Conservation (phyloP, 2,113 vertebrate species). For the Hemiscyllium ocellatum region DNA sequence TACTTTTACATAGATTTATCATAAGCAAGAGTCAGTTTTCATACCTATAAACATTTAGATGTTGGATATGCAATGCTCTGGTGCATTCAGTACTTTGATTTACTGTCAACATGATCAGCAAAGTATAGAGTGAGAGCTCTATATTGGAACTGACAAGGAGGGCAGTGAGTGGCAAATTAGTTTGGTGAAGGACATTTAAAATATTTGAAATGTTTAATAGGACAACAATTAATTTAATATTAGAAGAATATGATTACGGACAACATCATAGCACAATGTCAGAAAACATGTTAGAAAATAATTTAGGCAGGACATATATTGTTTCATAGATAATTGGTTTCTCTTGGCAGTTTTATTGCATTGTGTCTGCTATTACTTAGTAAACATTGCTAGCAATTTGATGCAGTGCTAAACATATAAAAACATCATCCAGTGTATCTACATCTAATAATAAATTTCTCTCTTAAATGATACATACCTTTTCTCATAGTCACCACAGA, state of each 20-base stretch:
- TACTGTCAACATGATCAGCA: neutral
- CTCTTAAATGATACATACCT: neutral
- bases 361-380: neutral
- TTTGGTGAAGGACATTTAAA: neutral
- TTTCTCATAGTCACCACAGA: neutral
- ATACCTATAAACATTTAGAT: neutral
- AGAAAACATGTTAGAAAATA: neutral
- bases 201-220: neutral
- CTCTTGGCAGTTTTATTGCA: neutral
- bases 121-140: neutral
- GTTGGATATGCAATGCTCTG: neutral
- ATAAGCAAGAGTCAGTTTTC: neutral
- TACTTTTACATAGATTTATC: neutral
- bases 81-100: constrained; percentile 12
- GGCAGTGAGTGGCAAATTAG: neutral
- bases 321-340: neutral
- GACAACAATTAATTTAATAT: constrained; percentile 11
- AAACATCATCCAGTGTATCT: neutral
- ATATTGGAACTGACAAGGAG: constrained; percentile 10
- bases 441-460: neutral
- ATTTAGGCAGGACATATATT: neutral
- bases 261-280: neutral
- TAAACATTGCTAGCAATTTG: constrained; percentile 26
- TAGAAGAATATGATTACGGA: constrained; percentile 13
- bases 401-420: constrained; percentile 3